phyloP scores from a whole-genome alignment of 2,113 vertebrate species.

The Pica pica region DNA sequence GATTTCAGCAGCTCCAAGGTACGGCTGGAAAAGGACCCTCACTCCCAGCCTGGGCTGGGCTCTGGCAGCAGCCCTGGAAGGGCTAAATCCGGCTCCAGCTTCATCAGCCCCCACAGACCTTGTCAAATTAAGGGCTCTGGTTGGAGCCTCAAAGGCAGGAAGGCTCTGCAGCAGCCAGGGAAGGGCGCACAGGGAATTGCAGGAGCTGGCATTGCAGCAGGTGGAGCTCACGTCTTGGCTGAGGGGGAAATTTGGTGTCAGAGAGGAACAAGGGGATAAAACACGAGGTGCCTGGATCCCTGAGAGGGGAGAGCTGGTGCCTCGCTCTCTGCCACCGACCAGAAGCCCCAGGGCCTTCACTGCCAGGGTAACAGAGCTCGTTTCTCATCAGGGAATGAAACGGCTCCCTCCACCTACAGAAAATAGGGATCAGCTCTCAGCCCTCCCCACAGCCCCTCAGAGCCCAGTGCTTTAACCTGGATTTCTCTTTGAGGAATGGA shows the following conservation, averaged over 20 bases:
- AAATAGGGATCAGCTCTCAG: background rate
- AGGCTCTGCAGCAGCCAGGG: background rate
- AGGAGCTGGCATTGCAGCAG: background rate
- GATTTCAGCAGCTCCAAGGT: background rate
- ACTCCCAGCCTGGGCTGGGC: rapidly evolving
- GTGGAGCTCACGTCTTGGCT: background rate
- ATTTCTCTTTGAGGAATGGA: background rate
- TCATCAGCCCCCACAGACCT: background rate
- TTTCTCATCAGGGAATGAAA: background rate
- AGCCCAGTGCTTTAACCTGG: background rate
- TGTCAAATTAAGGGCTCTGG: background rate
- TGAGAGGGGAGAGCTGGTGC: background rate
- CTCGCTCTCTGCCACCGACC: background rate
- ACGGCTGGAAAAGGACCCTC: background rate
- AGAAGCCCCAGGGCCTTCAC: background rate
- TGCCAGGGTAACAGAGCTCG: background rate
- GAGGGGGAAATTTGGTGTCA: background rate
- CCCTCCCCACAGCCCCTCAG: background rate
- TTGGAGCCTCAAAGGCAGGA: background rate
- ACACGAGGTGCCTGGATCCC: rapidly evolving
- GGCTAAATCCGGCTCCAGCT: background rate
- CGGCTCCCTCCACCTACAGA: background rate
- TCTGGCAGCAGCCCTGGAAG: background rate
- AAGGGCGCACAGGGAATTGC: background rate
- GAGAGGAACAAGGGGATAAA: background rate